Evolutionary conservation across 2,113 vertebrate species (phyloP).

Genomic region (Casuarius casuarius): DNA sequence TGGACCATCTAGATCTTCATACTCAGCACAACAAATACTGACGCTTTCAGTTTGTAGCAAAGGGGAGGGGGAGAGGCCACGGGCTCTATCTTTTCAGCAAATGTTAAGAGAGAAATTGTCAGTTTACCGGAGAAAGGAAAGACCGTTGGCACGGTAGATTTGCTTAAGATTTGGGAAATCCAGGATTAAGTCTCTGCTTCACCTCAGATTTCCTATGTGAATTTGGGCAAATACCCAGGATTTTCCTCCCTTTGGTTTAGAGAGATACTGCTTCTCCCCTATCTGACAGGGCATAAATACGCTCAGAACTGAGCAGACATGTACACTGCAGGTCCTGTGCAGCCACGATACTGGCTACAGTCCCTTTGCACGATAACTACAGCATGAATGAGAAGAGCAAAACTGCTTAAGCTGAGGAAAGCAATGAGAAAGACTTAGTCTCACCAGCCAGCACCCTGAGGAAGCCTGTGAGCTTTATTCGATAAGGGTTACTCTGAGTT

Average conservation of each 20-base stretch:
- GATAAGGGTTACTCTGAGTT: background rate
- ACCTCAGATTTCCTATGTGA: background rate
- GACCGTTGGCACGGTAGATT: background rate
- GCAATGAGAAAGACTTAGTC: background rate
- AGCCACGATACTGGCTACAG: background rate
- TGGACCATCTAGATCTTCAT: background rate
- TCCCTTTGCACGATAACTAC: background rate
- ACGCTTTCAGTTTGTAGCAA: background rate
- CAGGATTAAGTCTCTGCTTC: background rate
- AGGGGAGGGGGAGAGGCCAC: background rate
- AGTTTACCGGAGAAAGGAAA: background rate
- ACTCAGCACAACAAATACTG: background rate
- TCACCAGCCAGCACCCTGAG: accelerated
- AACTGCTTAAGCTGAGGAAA: background rate
- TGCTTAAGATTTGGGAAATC: background rate
- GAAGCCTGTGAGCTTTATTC: background rate
- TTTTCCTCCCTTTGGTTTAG: background rate
- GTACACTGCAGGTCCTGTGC: accelerated
- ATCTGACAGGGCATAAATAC: accelerated
- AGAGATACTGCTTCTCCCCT: accelerated
- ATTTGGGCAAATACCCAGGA: background rate
- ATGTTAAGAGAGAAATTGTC: background rate
- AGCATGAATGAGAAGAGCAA: background rate
- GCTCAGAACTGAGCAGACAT: accelerated
- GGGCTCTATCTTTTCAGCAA: background rate